These are phyloP conservation scores for Calameuta filiformis DNA, from an alignment of 2,888 invertebrate genomes.

Conservation along the genomic window DNA sequence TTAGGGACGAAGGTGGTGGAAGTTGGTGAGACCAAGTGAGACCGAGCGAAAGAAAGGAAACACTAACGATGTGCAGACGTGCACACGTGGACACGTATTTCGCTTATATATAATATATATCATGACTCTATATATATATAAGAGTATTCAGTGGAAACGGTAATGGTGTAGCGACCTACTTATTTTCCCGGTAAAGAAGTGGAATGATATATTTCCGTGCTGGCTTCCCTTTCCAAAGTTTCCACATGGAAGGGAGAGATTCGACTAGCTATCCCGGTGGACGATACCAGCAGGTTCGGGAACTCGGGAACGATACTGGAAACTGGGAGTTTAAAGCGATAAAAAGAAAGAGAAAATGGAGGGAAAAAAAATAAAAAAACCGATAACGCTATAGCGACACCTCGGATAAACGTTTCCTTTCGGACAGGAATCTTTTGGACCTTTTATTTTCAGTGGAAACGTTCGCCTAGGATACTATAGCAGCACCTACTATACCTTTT, in stretches of 20 bases:
- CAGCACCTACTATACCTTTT: neutral
- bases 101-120: neutral
- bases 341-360: constrained; percentile 29
- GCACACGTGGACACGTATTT: neutral
- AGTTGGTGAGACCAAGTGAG: neutral
- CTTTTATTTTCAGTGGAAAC: neutral
- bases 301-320: constrained; percentile 18
- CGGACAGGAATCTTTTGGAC: constrained; percentile 1
- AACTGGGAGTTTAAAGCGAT: constrained; percentile 35
- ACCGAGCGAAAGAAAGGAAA: constrained; percentile 4
- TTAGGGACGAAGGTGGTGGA: neutral
- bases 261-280: constrained; percentile 9
- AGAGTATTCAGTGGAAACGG: constrained; percentile 36
- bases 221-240: neutral
- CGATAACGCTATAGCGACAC: constrained; percentile 14
- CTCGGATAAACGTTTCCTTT: constrained; percentile 38
- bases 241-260: neutral
- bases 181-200: constrained; percentile 31
- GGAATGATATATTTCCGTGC: constrained; percentile 34
- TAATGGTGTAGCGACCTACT: constrained; percentile 44
- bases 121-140: neutral
- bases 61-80: neutral
- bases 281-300: constrained; percentile 17
- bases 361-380: constrained; percentile 28
- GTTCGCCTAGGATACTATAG: neutral